phyloP scores from a whole-genome alignment of 2,888 invertebrate genomes.

The Coleophora flavipennella region DNA sequence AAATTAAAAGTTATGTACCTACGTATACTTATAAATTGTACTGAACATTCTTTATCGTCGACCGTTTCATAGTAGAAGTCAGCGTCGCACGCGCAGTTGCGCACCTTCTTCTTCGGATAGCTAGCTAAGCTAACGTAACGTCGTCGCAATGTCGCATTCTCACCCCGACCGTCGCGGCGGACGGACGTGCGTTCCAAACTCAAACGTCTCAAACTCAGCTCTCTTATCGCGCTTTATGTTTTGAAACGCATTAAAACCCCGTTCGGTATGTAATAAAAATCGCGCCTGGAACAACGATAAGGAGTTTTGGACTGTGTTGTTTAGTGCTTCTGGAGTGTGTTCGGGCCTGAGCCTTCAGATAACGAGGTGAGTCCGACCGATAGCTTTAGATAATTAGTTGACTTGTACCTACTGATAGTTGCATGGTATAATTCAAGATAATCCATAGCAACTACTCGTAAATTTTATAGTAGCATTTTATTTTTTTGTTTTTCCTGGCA shows the following conservation, averaged over 20 bases:
- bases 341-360: conserved; percentile 44
- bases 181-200: conserved; percentile 28
- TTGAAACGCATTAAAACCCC: conserved; percentile 11
- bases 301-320: conserved; percentile 12
- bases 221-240: conserved; percentile 28
- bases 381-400: conserved; percentile 65
- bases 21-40: no score
- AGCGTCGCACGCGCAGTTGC: conserved; percentile 46
- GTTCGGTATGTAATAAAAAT: conserved; percentile 37
- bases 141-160: conserved; percentile 39
- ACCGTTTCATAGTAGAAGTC: conserved; percentile 16
- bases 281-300: conserved; percentile 26
- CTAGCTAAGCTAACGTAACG: conserved; percentile 9
- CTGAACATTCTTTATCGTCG: neutral
- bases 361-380: conserved; percentile 60
- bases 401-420: conserved; percentile 14
- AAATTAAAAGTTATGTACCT: no score
- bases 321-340: conserved; percentile 44
- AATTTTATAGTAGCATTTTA: neutral
- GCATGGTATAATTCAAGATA: neutral
- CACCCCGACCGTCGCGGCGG: conserved; percentile 28
- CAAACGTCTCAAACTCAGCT: conserved; percentile 15
- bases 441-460: neutral
- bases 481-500: neutral
- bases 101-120: neutral